Base-by-base conservation (phyloP, 2,797 vertebrate species). In the Platalea minor region DNA sequence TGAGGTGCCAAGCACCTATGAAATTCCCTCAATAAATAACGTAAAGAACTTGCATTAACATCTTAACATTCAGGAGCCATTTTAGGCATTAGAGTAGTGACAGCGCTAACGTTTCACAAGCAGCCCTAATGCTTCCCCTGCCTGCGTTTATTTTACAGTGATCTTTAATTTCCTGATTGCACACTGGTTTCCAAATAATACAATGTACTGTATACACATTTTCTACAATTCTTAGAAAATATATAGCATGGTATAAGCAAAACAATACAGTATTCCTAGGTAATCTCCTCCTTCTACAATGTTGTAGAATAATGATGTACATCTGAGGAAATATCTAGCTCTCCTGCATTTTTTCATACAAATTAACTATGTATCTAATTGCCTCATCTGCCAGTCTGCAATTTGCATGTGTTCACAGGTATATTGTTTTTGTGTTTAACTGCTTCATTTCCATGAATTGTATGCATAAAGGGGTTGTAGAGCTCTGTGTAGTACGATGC, bases 401-500 rank as follows among this genome's bases (percentile, higher is more conserved):
- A n/a, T 92, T 92, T 88, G 53, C 88, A 33, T 85, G 84, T 41
- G 39, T 16, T 94, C 85, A 29, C 89, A 94, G 91, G 94, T 95
- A 95, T 91, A 93, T 94, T 86, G 85, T 53, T 89, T 85, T 94
- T 89, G 89, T 75, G 63, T 77, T 94, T 92, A 96, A 91, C 96
- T 89, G 79, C 92, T 96, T 92, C 91, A 94, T 96, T 92, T 91
- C 92, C 94, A 95, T 88, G 75, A 77, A 76, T 65, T 91, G 81
- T 79, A 35, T 60, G 61, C 41, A 61, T 68, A 64, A 78, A 46
- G 37, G 21, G 37, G 26, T 43, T 76, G 65, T 41, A 68, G 57
- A 61, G 91, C 78, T 93, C 50, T 63, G 48, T 24, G 13, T 17
- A 41, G n/a, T 18, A 15, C 0, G 3, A 63, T 17, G 64, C 70